Base-by-base conservation (phyloP, 1,140 invertebrate genomes). In the Caerostris darwini region DNA sequence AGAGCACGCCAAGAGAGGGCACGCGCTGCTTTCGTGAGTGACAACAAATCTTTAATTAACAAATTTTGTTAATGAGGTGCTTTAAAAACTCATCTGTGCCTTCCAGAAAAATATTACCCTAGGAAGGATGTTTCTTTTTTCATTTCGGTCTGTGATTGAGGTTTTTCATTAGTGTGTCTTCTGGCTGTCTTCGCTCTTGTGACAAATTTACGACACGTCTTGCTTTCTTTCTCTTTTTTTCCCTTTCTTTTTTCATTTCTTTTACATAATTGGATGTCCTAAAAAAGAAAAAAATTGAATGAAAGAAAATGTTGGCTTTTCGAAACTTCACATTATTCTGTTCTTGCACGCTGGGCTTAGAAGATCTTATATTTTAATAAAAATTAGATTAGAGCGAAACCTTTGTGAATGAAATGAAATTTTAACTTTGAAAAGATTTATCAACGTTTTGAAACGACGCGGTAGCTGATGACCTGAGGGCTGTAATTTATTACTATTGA, bases 21-120 rank as follows among this genome's bases (percentile, higher is more conserved):
- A 88, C 19, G 59, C 86, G 50, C 19, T 64, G 17, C 17, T 59
- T 57, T 58, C 5, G 54, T 85, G 57, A 58, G 86, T 64, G 58
- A 88, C 86, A 88, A 64, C 57, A 64, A 88, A 88, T 88, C 86
- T 88, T 64, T 88, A 88, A 88, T 88, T 88, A 88, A 88, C 86
- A 88, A 88, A 88, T 64, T 88, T 88, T 67, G 86, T 88, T 88
- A 88, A 88, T 61, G 86, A 88, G 58, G 86, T 17, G 61, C 86
- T 57, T 88, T 53, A 88, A 88, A 64, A 88, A 88, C 53, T 61
- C 86, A 57, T 58, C 19, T 85, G 83, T n/a, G 50, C 34, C 77
- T 85, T 57, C 14, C 5, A 50, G 71, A 67, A 77, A 34, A 77
- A 77, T 77, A 77, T 77, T 77, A 77, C 50, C 17, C n/a, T 85